Evolutionary conservation across 2,888 invertebrate genomes (phyloP), one percentile per base, ranked within the genome.

Genomic region (Erannis defoliaria): DNA sequence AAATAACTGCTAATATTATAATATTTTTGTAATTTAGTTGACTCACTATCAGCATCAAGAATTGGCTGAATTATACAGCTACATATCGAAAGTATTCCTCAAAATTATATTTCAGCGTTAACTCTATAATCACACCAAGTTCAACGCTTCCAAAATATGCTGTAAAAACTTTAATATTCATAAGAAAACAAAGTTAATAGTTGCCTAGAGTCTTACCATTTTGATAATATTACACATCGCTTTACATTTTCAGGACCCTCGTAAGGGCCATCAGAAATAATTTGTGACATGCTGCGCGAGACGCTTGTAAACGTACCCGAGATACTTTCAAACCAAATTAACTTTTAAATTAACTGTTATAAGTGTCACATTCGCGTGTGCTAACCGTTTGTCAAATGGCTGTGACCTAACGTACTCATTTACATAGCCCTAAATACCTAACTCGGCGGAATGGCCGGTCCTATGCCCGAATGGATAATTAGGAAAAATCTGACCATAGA

Each of bases 381-480:
- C 9, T 38, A 29, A 37, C 19, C 26, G 42, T 10, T 40, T 21
- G 48, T 16, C 26, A 46, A 37, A 53, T 14, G 37, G 21, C 23
- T 45, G 16, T 55, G 58, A 56, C 62, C 55, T 67, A 66, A 64
- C 49, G 60, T 50, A 60, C 57, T 64, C 55, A 62, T 67, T 67
- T 62, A 61, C 61, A 62, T 64, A 55, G 51, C 19, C 56, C 62
- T 67, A 64, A 61, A 66, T 67, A 62, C 48, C 60, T 62, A 67
- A 66, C 66, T 56, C 43, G 60, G 35, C 46, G 55, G 49, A 63
- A 59, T 43, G 51, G 46, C 49, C 56, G 51, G 43, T 42, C 57
- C 55, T 60, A 40, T 42, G 35, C 56, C 57, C 55, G 69, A 71
- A 71, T 67, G 64, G 59, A 66, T 69, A 71, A 71, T 71, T 68